Base-by-base conservation (phyloP, 2,888 invertebrate species). In the Phyllotreta striolata region DNA sequence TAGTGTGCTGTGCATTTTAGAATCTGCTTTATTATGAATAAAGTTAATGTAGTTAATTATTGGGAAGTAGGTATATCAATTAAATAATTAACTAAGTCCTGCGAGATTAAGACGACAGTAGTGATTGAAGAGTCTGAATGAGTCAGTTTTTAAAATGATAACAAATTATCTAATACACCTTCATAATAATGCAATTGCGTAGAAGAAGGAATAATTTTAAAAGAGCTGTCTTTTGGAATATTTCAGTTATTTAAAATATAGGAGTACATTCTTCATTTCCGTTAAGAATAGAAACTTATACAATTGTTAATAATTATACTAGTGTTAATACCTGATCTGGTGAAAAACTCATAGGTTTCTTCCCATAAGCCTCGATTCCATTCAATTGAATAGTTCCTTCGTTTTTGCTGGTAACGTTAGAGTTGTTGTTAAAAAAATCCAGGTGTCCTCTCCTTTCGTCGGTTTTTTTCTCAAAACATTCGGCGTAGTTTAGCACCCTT, bases 311-410 rank as follows among this genome's bases (percentile, higher is more conserved):
- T n/a, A n/a, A n/a, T n/a, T 41, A 2, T 41, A 72, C 73, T 74
- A 70, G 1, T 24, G 24, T 24, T 24, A 3, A 24, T 24, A 96
- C 91, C 85, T 97, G 94, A 73, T 81, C 82, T 7, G 81, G 77
- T 10, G 81, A 80, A 73, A 82, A 82, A 70, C 79, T 80, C 41
- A 81, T 70, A 4, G 77, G 65, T 64, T 81, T 82, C 68, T 82
- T 82, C n/a, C 80, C 80, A 70, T 76, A 80, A 46, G 72, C 71
- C 56, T 81, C 80, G 14, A 78, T 69, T 64, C 74, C 77, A 63
- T 76, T 78, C 55, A 81, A 68, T 63, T 79, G 78, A 58, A 81
- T 79, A 14, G 72, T 72, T 67, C 67, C 72, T 34, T 72, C 75
- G 38, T 66, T 54, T 44, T 64, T 67, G 51, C 55, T 63, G 41